These are phyloP conservation scores for Drosophila leonis DNA, from an alignment of 2,888 invertebrate species.

Conservation along the genomic window DNA sequence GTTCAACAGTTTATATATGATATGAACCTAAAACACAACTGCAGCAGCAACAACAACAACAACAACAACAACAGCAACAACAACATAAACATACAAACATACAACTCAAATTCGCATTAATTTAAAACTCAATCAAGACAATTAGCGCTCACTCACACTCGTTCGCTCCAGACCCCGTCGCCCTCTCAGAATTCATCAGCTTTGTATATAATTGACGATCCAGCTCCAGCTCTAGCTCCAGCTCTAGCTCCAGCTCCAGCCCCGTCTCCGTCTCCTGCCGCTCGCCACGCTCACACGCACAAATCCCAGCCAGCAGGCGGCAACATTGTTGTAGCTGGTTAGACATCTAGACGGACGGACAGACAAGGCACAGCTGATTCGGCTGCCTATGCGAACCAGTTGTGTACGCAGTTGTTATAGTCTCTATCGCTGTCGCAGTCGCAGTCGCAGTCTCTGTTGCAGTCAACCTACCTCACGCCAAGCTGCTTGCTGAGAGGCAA, in stretches of 20 bases:
- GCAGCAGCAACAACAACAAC: slow-evolving; percentile 49
- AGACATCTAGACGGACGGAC: slow-evolving; percentile 41
- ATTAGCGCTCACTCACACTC: slow-evolving; percentile 76
- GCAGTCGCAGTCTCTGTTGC: slow-evolving; percentile 13
- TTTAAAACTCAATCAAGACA: slow-evolving; percentile 82
- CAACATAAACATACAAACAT: slow-evolving; percentile 36
- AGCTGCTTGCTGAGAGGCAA: slow-evolving; percentile 42
- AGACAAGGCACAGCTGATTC: slow-evolving; percentile 59
- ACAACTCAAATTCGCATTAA: slow-evolving; percentile 78
- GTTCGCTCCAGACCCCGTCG: slow-evolving; percentile 11
- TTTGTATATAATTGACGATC: slow-evolving; percentile 24
- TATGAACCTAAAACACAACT: slow-evolving; percentile 48
- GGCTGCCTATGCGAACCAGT: slow-evolving; percentile 67
- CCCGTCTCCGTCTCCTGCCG: slow-evolving; percentile 17
- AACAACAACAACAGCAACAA: background rate
- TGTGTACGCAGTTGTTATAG: slow-evolving; percentile 45
- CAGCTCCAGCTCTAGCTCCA: slow-evolving; percentile 4
- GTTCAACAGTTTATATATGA: slow-evolving; percentile 8
- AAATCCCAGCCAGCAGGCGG: slow-evolving; percentile 57
- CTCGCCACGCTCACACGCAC: slow-evolving; percentile 40
- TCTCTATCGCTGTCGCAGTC: slow-evolving; percentile 10
- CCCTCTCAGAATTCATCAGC: slow-evolving; percentile 13
- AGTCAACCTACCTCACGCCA: slow-evolving; percentile 74
- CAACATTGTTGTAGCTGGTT: slow-evolving; percentile 69
- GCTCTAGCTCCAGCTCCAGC: slow-evolving; percentile 2